Evolutionary conservation across 2,797 vertebrate species (phyloP).

Genomic region (Falco berigora): DNA sequence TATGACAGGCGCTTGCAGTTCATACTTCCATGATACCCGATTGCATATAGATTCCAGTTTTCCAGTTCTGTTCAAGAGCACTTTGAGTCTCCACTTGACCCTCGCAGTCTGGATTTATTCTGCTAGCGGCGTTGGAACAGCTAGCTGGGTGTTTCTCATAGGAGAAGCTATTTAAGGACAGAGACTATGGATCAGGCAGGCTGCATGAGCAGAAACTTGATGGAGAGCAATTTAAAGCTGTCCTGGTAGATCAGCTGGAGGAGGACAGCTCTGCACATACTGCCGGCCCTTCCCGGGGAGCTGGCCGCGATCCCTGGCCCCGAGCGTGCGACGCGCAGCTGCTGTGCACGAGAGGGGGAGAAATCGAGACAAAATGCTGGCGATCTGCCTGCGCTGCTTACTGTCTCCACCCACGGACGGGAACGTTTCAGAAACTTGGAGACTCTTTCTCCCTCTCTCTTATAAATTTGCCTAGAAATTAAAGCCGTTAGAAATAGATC

Average conservation of each 20-base stretch:
- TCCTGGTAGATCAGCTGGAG: neutral
- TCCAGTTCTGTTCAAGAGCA: neutral
- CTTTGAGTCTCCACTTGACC: neutral
- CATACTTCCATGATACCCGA: neutral
- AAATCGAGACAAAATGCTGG: neutral
- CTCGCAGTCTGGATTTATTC: neutral
- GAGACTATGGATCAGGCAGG: neutral
- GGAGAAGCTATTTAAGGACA: neutral
- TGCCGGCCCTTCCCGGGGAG: neutral
- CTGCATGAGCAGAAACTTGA: neutral
- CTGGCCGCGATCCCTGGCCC: neutral
- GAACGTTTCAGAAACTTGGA: neutral
- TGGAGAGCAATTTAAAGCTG: neutral
- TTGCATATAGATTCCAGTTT: neutral
- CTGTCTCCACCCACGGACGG: neutral
- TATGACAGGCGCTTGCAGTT: neutral
- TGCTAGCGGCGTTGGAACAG: neutral
- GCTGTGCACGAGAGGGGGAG: neutral
- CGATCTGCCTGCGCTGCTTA: neutral
- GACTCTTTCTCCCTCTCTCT: neutral
- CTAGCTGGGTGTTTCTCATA: neutral
- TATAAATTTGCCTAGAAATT: neutral
- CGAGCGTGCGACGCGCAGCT: neutral
- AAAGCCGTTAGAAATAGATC: neutral
- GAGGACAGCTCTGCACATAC: neutral